Base-by-base conservation (phyloP, 1,140 invertebrate species). In the Camponotus pennsylvanicus region DNA sequence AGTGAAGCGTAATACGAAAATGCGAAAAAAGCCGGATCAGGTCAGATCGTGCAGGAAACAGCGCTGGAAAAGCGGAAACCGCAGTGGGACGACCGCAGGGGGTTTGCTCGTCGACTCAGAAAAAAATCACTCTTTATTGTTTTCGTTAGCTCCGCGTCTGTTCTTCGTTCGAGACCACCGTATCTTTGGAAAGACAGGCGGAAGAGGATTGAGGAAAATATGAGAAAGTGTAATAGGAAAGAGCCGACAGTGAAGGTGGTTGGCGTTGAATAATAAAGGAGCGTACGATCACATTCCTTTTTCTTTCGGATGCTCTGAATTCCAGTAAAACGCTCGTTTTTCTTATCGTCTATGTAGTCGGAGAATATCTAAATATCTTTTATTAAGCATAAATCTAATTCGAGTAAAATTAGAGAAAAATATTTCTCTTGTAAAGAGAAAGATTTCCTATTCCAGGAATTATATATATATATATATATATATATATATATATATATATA, bases 101-200 rank as follows among this genome's bases (percentile, higher is more conserved):
- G 49, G 57, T 52, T 82, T 82, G 55, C 32, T 89, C 86, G 83
- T 59, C 80, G 87, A 87, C 27, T 85, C 85, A 90, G 88, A 92
- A 92, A 89, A 82, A 91, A 93, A 93, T 92, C 89, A 90, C 67
- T 73, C 86, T 92, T 92, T 92, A 93, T 93, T 93, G 92, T 93
- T 93, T 93, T 93, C 90, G 91, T 93, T 93, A 92, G 88, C 86
- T 86, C 13, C 59, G 42, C 27, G 63, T 85, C 88, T 70, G 61
- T 79, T 52, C 42, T 64, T 83, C 70, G 82, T 83, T 75, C 73
- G 42, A 83, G 57, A 59, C 79, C 67, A 27, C 27, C 66, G n/a
- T 66, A 87, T 73, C 52, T 40, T 76, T 40, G n/a, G 40, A 34
- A 52, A 61, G 55, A 70, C 57, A 83, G 52, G 40, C 82, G 9